Evolutionary conservation across 2,888 invertebrate species (phyloP).

Genomic region (Rotaria macrura): DNA sequence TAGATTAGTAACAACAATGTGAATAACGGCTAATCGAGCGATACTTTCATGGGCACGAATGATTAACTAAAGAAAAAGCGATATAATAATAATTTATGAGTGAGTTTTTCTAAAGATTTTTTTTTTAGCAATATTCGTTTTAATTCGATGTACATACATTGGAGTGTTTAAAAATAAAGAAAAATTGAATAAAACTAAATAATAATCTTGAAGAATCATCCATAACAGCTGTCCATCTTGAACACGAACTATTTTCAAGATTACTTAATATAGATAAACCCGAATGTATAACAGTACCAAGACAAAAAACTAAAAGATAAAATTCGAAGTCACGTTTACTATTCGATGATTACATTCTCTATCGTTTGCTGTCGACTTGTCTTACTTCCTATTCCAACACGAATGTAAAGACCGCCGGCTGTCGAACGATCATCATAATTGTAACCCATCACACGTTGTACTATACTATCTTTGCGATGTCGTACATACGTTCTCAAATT

Average conservation of each 20-base stretch:
- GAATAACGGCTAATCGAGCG: neutral
- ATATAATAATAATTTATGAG: too few species aligned
- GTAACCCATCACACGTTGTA: constrained; percentile 9
- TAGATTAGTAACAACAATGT: constrained; percentile 1
- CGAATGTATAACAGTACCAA: neutral
- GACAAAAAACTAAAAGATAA: constrained; percentile 9
- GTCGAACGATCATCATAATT: constrained; percentile 10
- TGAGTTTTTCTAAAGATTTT: too few species aligned
- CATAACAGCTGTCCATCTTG: constrained; percentile 1
- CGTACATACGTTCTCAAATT: neutral
- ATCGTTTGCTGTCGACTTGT: too few species aligned
- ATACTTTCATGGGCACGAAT: constrained; percentile 9
- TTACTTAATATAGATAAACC: constrained; percentile 10
- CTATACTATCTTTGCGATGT: constrained; percentile 15
- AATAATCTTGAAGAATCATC: constrained; percentile 14
- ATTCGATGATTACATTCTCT: neutral
- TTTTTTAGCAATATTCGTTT: neutral
- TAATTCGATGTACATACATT: neutral
- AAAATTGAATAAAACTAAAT: neutral
- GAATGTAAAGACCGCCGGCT: constrained; percentile 4
- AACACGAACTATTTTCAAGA: neutral
- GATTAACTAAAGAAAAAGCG: neutral
- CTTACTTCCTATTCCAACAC: constrained; percentile 16
- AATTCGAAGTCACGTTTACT: neutral
- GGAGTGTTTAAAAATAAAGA: constrained; percentile 15